Percentiles rank a stretch among this genome's conserved stretches.
Evolutionary conservation across 23 tunicate species (phyloP).

Genomic region (Corella eumyota): DNA sequence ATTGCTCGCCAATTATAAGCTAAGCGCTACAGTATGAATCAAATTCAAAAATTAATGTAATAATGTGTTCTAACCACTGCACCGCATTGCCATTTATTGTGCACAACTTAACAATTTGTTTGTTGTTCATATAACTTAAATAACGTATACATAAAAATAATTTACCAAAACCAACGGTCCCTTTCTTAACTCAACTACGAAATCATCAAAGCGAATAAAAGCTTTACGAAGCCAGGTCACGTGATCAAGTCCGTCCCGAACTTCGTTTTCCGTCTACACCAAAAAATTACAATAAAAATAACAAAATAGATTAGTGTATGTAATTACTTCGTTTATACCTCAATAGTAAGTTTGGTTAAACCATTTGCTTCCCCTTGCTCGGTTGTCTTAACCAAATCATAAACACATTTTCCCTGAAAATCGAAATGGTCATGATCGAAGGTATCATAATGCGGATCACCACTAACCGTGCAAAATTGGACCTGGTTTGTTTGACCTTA

Average conservation of each 20-base stretch:
- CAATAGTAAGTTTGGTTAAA: conserved; percentile 8
- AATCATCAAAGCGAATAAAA: conserved; percentile 14
- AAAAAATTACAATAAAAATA: not conserved
- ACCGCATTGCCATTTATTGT: too few relatives aligned
- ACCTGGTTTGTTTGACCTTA: too few relatives aligned
- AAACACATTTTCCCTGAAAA: conserved; percentile 50
- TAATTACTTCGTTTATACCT: conserved; percentile 19
- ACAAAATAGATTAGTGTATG: not conserved
- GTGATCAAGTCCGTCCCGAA: conserved; percentile 31
- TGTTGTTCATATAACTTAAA: too few relatives aligned
- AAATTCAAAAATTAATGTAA: too few relatives aligned
- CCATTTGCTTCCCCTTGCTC: conserved; percentile 2
- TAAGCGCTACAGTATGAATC: too few relatives aligned
- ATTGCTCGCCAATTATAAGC: too few relatives aligned
- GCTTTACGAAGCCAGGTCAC: conserved; percentile 46
- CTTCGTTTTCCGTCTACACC: conserved; percentile 47
- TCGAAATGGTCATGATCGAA: conserved; percentile 46
- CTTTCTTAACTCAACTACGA: conserved; percentile 40
- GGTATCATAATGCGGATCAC: conserved; percentile 61
- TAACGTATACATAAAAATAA: too few relatives aligned
- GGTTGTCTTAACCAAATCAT: conserved; percentile 29
- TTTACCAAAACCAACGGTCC: conserved; percentile 20
- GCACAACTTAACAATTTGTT: too few relatives aligned
- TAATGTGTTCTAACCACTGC: too few relatives aligned
- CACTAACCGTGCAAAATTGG: conserved; percentile 54